Evolutionary conservation across 2,888 invertebrate genomes (phyloP).

Genomic region (Lasioglossum marginatum): DNA sequence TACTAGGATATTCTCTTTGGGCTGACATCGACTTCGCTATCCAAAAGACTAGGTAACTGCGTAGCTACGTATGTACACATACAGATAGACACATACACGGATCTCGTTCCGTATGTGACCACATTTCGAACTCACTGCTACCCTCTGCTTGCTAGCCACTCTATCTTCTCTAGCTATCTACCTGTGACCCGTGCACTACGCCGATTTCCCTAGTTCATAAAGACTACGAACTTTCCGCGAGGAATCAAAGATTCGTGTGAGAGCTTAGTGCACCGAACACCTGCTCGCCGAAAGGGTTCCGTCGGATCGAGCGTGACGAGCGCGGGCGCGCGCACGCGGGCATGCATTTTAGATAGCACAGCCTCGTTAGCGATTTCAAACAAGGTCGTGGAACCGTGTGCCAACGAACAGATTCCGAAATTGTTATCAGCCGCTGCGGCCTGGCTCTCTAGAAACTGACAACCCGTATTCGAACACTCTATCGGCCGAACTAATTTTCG

Average conservation of each 20-base stretch:
- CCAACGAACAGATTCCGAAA: neutral
- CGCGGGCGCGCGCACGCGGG: neutral
- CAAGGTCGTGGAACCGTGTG: neutral
- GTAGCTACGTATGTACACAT: constrained; percentile 21
- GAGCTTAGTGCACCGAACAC: neutral
- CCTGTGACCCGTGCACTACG: neutral
- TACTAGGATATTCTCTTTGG: constrained; percentile 83
- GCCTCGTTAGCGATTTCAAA: constrained; percentile 2
- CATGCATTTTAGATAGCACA: neutral
- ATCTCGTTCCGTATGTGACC: constrained; percentile 39
- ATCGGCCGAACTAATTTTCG: neutral
- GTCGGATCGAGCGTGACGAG: neutral
- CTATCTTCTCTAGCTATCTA: constrained; percentile 28
- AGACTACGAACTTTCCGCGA: constrained; percentile 23
- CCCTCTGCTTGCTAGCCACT: neutral
- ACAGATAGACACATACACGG: neutral
- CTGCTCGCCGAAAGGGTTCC: constrained; percentile 2
- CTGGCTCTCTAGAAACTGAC: neutral
- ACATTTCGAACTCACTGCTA: constrained; percentile 50
- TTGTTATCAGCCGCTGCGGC: neutral
- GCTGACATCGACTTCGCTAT: constrained; percentile 76
- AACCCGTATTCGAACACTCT: neutral
- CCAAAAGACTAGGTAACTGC: constrained; percentile 48
- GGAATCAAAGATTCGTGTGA: constrained; percentile 32
- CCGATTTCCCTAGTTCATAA: constrained; percentile 30